These are phyloP conservation scores for Orthonevra nobilis DNA, from an alignment of 2,888 invertebrate species.

Conservation along the genomic window DNA sequence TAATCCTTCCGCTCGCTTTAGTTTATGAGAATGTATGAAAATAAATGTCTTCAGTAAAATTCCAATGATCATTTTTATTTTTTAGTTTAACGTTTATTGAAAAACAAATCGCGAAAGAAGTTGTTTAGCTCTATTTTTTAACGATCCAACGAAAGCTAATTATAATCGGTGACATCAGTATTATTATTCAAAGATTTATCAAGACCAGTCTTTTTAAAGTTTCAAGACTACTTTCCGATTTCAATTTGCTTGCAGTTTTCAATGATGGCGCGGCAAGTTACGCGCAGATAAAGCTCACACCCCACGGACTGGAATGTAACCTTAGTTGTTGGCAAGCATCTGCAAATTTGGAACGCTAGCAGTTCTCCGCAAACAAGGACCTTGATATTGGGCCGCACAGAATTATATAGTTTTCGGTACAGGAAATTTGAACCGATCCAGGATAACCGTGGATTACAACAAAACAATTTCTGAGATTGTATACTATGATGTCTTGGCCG, in stretches of 20 bases:
- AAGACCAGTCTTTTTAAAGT: constrained; percentile 88
- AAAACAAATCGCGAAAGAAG: constrained; percentile 35
- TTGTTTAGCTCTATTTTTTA: constrained; percentile 40
- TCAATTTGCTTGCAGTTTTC: constrained; percentile 91
- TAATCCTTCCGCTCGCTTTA: too few species aligned
- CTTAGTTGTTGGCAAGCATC: constrained; percentile 96
- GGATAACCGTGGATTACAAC: constrained; percentile 90
- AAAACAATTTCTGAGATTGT: constrained; percentile 88
- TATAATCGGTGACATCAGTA: constrained; percentile 94
- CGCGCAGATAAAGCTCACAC: constrained; percentile 92
- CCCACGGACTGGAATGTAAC: constrained; percentile 89
- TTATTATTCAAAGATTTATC: constrained; percentile 89
- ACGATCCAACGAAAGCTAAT: constrained; percentile 92
- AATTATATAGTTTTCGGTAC: constrained; percentile 88
- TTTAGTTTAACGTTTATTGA: constrained; percentile 26
- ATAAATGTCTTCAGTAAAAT: constrained; percentile 63
- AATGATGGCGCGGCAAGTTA: constrained; percentile 96
- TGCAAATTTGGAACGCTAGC: constrained; percentile 88
- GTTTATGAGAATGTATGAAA: constrained; percentile 65
- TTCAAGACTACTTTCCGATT: constrained; percentile 92
- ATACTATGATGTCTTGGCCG: constrained; percentile 88
- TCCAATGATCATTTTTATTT: too few species aligned
- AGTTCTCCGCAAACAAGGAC: constrained; percentile 93
- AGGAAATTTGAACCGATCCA: constrained; percentile 91
- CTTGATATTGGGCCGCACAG: constrained; percentile 94